Conservation (phyloP, 2,113 vertebrate species). For the Microcebus tavaratra region DNA sequence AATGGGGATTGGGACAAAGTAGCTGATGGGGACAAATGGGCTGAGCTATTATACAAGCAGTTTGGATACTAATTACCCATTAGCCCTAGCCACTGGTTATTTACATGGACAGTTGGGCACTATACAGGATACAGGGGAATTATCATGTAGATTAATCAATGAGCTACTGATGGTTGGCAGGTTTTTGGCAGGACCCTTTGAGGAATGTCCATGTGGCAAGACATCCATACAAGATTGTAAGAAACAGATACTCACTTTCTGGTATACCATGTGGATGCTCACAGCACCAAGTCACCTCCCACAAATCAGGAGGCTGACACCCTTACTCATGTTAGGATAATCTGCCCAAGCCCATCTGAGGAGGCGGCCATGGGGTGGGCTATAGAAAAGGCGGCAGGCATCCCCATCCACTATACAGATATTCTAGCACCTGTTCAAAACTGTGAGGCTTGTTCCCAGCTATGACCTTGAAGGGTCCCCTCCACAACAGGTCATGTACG, state of each 20-base stretch:
- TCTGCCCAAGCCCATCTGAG: not conserved
- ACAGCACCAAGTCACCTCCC: not conserved
- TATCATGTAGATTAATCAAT: not conserved
- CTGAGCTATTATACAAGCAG: not conserved
- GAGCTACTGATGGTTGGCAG: not conserved
- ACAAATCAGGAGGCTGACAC: not conserved
- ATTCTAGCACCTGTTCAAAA: not conserved
- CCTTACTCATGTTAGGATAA: not conserved
- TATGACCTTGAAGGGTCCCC: not conserved
- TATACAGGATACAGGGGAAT: not conserved
- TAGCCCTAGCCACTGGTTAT: not conserved
- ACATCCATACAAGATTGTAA: not conserved
- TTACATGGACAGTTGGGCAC: not conserved
- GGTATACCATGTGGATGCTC: not conserved
- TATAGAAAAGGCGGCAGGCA: not conserved
- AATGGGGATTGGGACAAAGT: not conserved
- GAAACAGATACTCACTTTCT: not conserved
- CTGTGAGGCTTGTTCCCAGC: not conserved
- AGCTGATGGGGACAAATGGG: not conserved
- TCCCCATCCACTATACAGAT: not conserved
- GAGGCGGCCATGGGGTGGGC: not conserved
- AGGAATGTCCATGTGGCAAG: not conserved
- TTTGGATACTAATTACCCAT: not conserved
- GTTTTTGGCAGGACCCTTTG: not conserved
- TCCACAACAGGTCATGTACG: not conserved